These are phyloP conservation scores for Tupaia chinensis DNA, from an alignment of 2,113 vertebrate species.

Conservation along the genomic window DNA sequence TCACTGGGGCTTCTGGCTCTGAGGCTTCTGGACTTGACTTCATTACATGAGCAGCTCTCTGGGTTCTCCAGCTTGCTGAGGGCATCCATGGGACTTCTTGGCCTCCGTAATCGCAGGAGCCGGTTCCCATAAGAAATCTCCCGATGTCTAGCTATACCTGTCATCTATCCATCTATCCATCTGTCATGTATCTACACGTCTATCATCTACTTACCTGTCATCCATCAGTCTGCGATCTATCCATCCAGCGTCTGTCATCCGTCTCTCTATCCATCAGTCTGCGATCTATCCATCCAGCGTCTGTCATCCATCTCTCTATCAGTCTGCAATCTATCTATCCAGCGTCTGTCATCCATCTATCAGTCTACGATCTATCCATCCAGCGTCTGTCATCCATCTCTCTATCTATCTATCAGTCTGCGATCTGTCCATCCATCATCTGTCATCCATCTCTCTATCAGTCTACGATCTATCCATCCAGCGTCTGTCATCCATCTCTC, in stretches of 20 bases:
- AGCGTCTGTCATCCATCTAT: too few species aligned
- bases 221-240: not conserved
- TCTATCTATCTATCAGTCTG: not conserved
- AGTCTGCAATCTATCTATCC: not conserved
- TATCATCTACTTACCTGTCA: too few species aligned
- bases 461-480: not conserved
- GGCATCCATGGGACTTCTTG: fast-evolving
- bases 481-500: too few species aligned
- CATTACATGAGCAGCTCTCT: too few species aligned
- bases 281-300: not conserved
- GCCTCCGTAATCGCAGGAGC: too few species aligned
- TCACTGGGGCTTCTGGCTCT: fast-evolving
- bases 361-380: not conserved
- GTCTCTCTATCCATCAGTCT: not conserved
- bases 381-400: too few species aligned
- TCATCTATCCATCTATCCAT: not conserved
- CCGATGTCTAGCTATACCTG: too few species aligned
- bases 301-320: not conserved
- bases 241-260: too few species aligned
- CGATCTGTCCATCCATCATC: not conserved
- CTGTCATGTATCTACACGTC: not conserved
- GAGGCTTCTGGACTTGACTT: too few species aligned
- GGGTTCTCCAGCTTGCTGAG: not conserved
- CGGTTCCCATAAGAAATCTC: not conserved
- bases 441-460: not conserved